Base-by-base conservation (phyloP, 35 echinoderm and acorn worm species). In the Holothuria glaberrima region DNA sequence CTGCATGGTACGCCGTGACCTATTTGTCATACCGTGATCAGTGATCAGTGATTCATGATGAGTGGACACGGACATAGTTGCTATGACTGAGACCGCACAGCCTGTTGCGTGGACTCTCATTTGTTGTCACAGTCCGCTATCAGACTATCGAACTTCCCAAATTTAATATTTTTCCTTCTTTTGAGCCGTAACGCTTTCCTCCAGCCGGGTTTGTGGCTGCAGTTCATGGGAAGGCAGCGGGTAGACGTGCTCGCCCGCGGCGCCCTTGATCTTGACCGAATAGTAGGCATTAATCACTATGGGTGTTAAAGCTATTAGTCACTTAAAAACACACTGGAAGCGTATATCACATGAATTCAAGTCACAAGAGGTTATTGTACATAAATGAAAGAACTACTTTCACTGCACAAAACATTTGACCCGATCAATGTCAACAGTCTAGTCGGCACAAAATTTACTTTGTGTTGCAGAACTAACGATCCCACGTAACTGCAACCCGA, bases 301-400 rank as follows among this genome's bases (percentile, higher is more conserved):
- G 71, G 71, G 71, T 75, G 71, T 75, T 75, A 41, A 75, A 75
- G 46, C 71, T 75, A 75, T 75, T 75, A 75, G 7, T 75, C 71
- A 75, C 71, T 75, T 41, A 33, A 75, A 75, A 75, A 75, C 33
- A 75, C 19, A 18, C 35, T 44, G 20, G 31, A 33, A 44, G 71
- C 30, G 35, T 41, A 30, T 71, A 22, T 36, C 19, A 20, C 10
- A 46, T 75, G 62, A 65, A 21, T 28, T 30, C 1, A 33, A 75
- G 32, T n/a, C 71, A 75, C 71, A 75, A 35, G 30, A 24, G 34
- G 31, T 75, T 36, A 75, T 75, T 75, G 71, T 75, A 6, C 71
- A 9, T 24, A 44, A 44, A 17, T 30, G 16, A 75, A 75, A 22
- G 30, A 41, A 20, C 34, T 36, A 19, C 13, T 75, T 44, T 75